phyloP scores from a whole-genome alignment of 2,888 invertebrate genomes.

The Neoitamus cyanurus region DNA sequence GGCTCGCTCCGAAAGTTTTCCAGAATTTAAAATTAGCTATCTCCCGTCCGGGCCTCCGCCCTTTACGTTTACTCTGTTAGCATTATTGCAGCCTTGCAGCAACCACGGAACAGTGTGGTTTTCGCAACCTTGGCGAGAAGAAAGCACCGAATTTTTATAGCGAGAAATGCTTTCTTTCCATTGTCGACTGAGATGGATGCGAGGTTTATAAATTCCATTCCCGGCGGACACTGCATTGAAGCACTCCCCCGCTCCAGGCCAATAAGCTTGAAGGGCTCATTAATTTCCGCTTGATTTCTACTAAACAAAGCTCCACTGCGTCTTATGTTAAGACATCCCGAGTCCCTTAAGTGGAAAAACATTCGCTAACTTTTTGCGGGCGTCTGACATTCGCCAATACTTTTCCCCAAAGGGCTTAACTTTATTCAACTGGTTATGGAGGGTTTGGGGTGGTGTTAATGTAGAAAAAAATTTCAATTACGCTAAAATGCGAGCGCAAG shows the following conservation, averaged over 20 bases:
- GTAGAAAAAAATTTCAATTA: background rate
- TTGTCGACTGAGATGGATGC: background rate
- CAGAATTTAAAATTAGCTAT: conserved; percentile 29
- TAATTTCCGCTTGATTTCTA: background rate
- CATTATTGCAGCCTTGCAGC: background rate
- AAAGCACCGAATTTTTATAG: background rate
- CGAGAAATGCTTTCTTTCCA: background rate
- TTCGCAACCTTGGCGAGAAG: background rate
- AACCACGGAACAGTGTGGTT: background rate
- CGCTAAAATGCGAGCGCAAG: background rate
- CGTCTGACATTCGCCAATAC: background rate
- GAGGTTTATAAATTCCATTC: background rate
- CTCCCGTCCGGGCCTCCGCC: background rate
- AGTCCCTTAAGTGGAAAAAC: background rate
- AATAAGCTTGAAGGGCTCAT: background rate
- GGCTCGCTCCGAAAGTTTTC: conserved; percentile 10
- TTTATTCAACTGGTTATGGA: background rate
- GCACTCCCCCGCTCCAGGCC: background rate
- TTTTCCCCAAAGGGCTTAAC: background rate
- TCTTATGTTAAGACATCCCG: background rate
- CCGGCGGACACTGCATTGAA: background rate
- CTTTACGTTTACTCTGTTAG: background rate
- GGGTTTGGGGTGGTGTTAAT: background rate
- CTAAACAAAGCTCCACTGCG: background rate
- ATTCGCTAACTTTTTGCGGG: background rate